phyloP scores from a whole-genome alignment of 1,140 invertebrate species.

The Zaprionus vittiger region DNA sequence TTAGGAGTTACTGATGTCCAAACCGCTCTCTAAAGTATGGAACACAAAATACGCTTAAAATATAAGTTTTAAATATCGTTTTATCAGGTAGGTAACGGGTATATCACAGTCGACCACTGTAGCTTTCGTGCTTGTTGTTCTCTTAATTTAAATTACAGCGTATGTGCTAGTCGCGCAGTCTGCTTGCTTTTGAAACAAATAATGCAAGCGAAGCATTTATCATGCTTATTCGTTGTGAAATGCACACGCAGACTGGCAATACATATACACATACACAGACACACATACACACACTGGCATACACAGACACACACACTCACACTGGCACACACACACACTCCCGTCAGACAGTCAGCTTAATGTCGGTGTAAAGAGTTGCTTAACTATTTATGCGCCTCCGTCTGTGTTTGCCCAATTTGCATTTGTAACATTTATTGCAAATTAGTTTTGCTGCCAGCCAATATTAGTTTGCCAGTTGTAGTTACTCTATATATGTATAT shows the following conservation, averaged over 20 bases:
- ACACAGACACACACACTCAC: background rate
- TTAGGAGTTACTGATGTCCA: no score
- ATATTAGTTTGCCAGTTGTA: background rate
- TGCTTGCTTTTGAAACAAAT: background rate
- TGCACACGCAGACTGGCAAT: background rate
- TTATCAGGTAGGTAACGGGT: no score
- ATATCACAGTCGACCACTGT: no score
- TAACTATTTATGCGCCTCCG: conserved; percentile 45
- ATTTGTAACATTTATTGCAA: conserved; percentile 36
- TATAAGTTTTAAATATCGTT: no score
- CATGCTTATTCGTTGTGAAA: conserved; percentile 12
- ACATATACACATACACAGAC: conserved; percentile 6
- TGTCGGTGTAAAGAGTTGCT: conserved; percentile 40
- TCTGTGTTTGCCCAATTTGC: conserved; percentile 41
- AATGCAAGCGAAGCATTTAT: conserved; percentile 37
- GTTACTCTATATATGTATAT: background rate
- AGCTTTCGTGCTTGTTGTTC: no score
- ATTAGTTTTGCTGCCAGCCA: conserved; percentile 39
- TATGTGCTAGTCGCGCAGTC: background rate
- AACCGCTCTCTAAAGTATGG: accelerated
- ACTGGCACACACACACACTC: background rate
- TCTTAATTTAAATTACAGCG: background rate
- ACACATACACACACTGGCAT: background rate
- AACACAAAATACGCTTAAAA: no score
- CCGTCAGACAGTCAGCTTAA: conserved; percentile 9